Base-by-base conservation (phyloP, 2,888 invertebrate genomes). In the Heliothis peltigera region DNA sequence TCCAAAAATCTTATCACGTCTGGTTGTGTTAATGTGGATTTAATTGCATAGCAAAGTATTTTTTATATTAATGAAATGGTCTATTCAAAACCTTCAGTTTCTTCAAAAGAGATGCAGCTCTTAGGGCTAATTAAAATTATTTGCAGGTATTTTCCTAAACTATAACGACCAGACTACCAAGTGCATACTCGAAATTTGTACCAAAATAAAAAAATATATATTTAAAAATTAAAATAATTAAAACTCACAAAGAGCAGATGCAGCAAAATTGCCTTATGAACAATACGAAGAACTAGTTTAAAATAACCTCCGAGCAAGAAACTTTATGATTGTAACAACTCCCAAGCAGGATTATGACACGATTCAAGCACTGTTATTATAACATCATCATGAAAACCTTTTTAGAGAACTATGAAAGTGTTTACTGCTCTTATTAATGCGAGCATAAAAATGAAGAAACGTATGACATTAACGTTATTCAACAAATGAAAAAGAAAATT, bases 401-500 rank as follows among this genome's bases (percentile, higher is more conserved):
- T 79, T 68, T 67, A 79, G 53, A 72, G 58, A 57, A 75, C 62
- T 59, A 70, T 77, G 61, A 75, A 79, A 67, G 58, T 51, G 64
- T 77, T 70, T 68, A 77, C 63, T 49, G 47, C 60, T 17, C 57
- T 61, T 70, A 77, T 75, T 68, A 79, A 69, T 43, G 47, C 56
- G n/a, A 32, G 32, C 32, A 63, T 75, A 71, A 79, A 64, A 63
- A 12, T 56, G 32, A 53, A 46, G 22, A 62, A 64, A 51, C 59
- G 51, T 65, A 56, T 56, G 49, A 65, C 62, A 42, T 60, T 19
- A 59, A 46, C 39, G 46, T 60, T 72, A 55, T 42, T 43, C 47
- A 25, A 46, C 43, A 22, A 60, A 25, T 46, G 28, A 18, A 18
- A 28, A 47, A 15, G 44, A 32, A 56, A 42, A 51, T 49, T 52